Percentiles rank a stretch among this genome's conserved stretches.
These are phyloP conservation scores for Callyntrura guangdongensis DNA, from an alignment of 2,888 invertebrate species.

Conservation along the genomic window DNA sequence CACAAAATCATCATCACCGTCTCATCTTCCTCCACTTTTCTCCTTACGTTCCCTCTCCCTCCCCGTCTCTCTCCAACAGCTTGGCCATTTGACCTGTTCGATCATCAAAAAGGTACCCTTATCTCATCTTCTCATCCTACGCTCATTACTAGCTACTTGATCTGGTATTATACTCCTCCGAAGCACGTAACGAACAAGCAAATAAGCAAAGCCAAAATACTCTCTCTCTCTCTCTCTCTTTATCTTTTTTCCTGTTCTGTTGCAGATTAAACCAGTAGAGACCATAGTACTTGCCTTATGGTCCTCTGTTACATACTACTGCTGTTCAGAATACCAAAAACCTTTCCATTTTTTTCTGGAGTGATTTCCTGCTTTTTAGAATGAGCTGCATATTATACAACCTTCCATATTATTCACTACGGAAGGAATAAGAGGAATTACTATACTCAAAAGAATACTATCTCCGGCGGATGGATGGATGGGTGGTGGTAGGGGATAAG, in stretches of 20 bases:
- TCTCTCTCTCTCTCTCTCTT: neutral
- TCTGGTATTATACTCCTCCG: neutral
- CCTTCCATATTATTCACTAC: neutral
- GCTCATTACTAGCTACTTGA: neutral
- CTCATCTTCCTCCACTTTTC: conserved; percentile 15
- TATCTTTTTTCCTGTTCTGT: conserved; percentile 4
- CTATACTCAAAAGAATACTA: conserved; percentile 25
- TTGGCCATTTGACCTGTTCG: conserved; percentile 2
- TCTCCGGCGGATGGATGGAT: conserved; percentile 41
- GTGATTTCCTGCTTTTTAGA: conserved; percentile 31
- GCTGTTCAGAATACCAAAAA: conserved; percentile 33
- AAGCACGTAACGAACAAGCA: neutral
- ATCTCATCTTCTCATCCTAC: conserved; percentile 24
- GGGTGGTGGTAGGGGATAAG: conserved; percentile 14
- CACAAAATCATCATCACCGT: conserved; percentile 24
- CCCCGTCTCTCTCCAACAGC: neutral
- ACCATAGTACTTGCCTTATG: neutral
- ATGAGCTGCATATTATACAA: neutral
- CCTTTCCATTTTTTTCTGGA: neutral
- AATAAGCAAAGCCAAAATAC: neutral
- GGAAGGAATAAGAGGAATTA: neutral
- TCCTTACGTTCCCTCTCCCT: too few species aligned
- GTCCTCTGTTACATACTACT: neutral
- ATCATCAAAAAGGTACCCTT: conserved; percentile 4
- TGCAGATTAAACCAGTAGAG: conserved; percentile 26